Evolutionary conservation across 2,888 invertebrate species (phyloP), one percentile per base, ranked within the genome.

Genomic region (Disparrhopalites patrizii): DNA sequence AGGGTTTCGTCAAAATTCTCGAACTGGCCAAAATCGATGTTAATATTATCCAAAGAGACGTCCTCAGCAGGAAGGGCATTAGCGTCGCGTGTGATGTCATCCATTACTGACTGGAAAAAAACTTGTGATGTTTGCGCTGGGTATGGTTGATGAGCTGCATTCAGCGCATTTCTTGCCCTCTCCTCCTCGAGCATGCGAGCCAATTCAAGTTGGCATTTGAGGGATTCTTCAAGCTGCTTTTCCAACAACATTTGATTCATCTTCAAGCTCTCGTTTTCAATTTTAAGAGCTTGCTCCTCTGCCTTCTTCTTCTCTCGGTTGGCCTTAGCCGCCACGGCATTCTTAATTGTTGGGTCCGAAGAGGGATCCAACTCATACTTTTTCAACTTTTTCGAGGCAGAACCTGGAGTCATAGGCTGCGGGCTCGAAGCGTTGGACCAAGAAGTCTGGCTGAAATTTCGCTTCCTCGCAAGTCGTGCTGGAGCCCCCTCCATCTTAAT

Each of bases 241-340:
- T 58, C 43, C 15, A 47, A n/a, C 3, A 20, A 1, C 15, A 5
- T 18, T 3, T 38, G 5, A 3, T 30, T 23, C 5, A 18, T 18
- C 25, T 47, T 58, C 27, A 40, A 18, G 13, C 2, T 15, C 3
- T 23, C 25, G 20, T 58, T 58, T 10, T 58, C 27, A 1, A 15
- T 23, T 28, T 67, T 58, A 36, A 71, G 38, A 10, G 36, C 50
- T n/a, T 56, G 18, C 20, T 68, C 20, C 43, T 71, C 70, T 23
- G 54, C 20, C 63, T 74, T 74, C 70, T 74, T 73, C 51, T 60
- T 67, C 7, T 71, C 71, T 0, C 74, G 67, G 31, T 74, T 74
- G 43, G 62, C 7, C 51, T 71, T 74, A 1, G 74, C 74, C 0
- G 74, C 74, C 25, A 68, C 66, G 0, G 74, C 74, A 38, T 74